phyloP scores from a whole-genome alignment of 2,113 vertebrate genomes.

The Onychorhynchus coronatus region DNA sequence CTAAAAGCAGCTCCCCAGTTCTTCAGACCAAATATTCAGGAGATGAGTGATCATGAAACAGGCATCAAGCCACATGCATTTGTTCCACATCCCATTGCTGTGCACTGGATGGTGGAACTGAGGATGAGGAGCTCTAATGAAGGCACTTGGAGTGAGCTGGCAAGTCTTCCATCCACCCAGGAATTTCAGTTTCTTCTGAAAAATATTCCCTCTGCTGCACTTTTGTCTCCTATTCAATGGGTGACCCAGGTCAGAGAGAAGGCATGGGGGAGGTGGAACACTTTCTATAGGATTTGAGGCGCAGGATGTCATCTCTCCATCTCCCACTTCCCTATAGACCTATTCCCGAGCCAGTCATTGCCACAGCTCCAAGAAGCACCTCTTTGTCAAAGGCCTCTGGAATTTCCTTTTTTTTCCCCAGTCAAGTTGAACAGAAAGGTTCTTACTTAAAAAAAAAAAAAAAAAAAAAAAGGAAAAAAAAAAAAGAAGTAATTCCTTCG shows the following conservation, averaged over 20 bases:
- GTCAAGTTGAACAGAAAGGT: constrained; percentile 29
- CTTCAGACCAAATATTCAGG: background rate
- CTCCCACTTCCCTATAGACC: background rate
- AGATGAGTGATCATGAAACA: background rate
- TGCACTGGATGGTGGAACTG: no score
- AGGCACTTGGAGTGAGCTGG: background rate
- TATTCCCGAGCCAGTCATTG: background rate
- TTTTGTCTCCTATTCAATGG: background rate
- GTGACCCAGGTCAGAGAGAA: background rate
- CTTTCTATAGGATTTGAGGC: background rate
- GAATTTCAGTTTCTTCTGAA: background rate
- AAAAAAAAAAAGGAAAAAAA: no score
- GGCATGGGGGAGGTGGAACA: rapidly evolving
- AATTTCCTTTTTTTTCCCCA: constrained; percentile 13
- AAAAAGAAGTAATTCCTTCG: constrained; percentile 72
- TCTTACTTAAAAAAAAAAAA: background rate
- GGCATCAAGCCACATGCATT: background rate
- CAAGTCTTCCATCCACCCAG: background rate
- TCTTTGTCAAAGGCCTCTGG: constrained; percentile 2
- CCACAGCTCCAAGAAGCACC: background rate
- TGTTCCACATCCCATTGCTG: background rate
- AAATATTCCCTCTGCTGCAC: background rate
- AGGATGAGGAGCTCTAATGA: background rate
- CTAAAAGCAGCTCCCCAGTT: background rate
- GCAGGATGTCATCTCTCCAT: background rate